Conservation (phyloP, 2,888 invertebrate species). For the Physocephala rufipes region DNA sequence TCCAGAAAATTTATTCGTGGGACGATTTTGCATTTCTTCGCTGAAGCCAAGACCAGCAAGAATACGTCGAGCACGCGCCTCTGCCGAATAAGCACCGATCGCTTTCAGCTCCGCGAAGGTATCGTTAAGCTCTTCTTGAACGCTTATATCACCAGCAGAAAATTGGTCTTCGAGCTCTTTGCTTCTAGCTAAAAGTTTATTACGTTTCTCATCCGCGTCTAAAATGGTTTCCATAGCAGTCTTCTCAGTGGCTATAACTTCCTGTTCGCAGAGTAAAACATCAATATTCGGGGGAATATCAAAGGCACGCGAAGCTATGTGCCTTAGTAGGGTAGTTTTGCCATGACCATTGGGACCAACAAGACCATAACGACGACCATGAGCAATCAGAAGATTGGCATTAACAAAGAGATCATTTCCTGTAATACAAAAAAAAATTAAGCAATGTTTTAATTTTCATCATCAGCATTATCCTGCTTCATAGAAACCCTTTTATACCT, state of each 20-base stretch:
- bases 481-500: no score
- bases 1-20: slow-evolving; percentile 88
- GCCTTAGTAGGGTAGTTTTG: slow-evolving; percentile 95
- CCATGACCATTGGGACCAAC: slow-evolving; percentile 99
- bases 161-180: slow-evolving; percentile 80
- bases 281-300: slow-evolving; percentile 95
- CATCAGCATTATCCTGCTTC: background rate
- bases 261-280: slow-evolving; percentile 96
- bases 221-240: slow-evolving; percentile 94
- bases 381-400: slow-evolving; percentile 91
- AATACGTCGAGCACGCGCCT: slow-evolving; percentile 94
- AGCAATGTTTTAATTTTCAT: no score
- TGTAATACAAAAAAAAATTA: slow-evolving; percentile 32
- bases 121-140: slow-evolving; percentile 84
- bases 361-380: slow-evolving; percentile 93
- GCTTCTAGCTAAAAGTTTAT: slow-evolving; percentile 82
- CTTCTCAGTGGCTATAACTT: slow-evolving; percentile 93
- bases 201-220: slow-evolving; percentile 91
- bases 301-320: slow-evolving; percentile 89
- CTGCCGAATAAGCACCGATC: slow-evolving; percentile 97
- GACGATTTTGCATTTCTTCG: slow-evolving; percentile 87
- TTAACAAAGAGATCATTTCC: slow-evolving; percentile 96
- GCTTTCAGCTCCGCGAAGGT: slow-evolving; percentile 94
- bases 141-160: slow-evolving; percentile 76
- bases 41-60: slow-evolving; percentile 97